Conservation (phyloP, 2,888 invertebrate species). For the Nineta flava region DNA sequence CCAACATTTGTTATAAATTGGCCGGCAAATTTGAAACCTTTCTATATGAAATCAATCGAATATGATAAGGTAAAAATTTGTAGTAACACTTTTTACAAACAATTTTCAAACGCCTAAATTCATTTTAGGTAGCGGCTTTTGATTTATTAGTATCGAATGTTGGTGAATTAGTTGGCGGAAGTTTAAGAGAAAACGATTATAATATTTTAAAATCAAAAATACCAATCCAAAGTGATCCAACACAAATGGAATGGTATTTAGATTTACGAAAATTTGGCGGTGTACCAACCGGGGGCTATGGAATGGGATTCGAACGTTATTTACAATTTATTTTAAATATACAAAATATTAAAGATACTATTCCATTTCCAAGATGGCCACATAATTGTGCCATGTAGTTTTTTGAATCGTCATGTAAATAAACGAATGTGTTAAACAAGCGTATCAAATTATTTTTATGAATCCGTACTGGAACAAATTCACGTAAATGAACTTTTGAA, state of each 20-base stretch:
- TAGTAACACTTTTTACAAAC: constrained; percentile 13
- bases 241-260: constrained; percentile 68
- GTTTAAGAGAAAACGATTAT: constrained; percentile 73
- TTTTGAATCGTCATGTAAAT: not conserved
- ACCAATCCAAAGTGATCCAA: constrained; percentile 28
- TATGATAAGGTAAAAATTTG: constrained; percentile 41
- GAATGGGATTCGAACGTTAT: constrained; percentile 87
- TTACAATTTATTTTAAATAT: constrained; percentile 69
- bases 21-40: constrained; percentile 81
- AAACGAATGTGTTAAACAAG: no score
- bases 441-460: no score
- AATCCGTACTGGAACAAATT: constrained; percentile 2
- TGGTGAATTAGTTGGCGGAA: constrained; percentile 92
- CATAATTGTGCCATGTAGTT: constrained; percentile 60
- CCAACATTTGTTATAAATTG: constrained; percentile 85
- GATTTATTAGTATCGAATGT: constrained; percentile 79
- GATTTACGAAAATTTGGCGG: constrained; percentile 80
- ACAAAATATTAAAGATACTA: constrained; percentile 80
- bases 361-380: constrained; percentile 91
- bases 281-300: constrained; percentile 86
- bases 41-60: constrained; percentile 70
- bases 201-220: constrained; percentile 43
- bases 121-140: constrained; percentile 54
- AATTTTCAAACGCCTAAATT: not conserved
- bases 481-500: not conserved